These are phyloP conservation scores for Eciton burchellii DNA, from an alignment of 1,140 invertebrate genomes.

Conservation along the genomic window DNA sequence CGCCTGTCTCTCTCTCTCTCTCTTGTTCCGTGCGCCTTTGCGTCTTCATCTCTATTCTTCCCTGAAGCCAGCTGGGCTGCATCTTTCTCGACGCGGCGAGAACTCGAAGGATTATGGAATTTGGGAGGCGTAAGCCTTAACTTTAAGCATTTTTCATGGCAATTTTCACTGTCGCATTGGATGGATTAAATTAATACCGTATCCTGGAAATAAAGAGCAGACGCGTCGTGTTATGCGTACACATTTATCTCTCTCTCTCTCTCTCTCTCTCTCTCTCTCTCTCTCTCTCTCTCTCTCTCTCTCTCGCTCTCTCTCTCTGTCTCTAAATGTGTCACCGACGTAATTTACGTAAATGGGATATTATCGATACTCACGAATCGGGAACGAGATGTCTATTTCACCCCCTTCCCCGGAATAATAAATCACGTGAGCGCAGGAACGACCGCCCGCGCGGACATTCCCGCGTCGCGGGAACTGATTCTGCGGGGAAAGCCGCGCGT, in stretches of 20 bases:
- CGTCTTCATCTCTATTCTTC: slow-evolving; percentile 17
- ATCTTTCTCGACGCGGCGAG: no score
- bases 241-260: slow-evolving; percentile 22
- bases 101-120: no score
- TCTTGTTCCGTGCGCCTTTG: neutral
- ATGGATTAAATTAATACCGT: no score
- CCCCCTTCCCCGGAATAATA: neutral
- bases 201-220: no score
- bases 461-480: slow-evolving; percentile 16
- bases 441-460: slow-evolving; percentile 13
- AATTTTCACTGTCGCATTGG: no score
- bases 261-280: slow-evolving; percentile 7
- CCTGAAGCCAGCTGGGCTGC: no score
- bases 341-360: neutral
- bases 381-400: slow-evolving; percentile 1
- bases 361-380: neutral
- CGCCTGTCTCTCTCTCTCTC: slow-evolving; percentile 26
- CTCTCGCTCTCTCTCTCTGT: slow-evolving; percentile 19
- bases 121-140: no score
- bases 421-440: neutral
- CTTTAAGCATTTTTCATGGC: no score
- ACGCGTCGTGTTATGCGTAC: no score
- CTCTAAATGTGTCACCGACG: neutral
- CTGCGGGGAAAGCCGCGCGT: slow-evolving; percentile 36
- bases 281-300: slow-evolving; percentile 7